Evolutionary conservation across 2,113 vertebrate genomes (phyloP).

Genomic region (Rhineura floridana): DNA sequence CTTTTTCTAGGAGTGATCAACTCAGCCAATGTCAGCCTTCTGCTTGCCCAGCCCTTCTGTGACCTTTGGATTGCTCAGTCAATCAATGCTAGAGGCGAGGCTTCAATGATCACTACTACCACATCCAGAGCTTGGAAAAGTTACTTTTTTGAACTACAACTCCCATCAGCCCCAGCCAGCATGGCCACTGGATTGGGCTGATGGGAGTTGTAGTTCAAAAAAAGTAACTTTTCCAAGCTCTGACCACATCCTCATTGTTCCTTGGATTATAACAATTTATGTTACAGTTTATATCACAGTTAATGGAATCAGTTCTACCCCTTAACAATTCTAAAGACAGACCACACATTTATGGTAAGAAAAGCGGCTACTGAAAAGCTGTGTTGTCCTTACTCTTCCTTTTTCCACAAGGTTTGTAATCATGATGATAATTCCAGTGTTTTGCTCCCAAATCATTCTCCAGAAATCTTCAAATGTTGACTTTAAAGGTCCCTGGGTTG

Average conservation of each 20-base stretch:
- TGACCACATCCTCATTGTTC: too few species aligned
- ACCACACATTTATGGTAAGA: background rate
- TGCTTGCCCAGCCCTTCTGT: background rate
- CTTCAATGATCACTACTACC: too few species aligned
- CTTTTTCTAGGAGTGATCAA: background rate
- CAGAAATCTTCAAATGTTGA: constrained; percentile 99
- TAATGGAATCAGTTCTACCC: constrained; percentile 29
- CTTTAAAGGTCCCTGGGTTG: constrained; percentile 97
- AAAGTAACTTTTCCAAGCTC: too few species aligned
- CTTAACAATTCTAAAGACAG: background rate
- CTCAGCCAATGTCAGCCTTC: background rate
- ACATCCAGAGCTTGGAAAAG: too few species aligned
- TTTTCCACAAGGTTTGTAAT: constrained; percentile 99
- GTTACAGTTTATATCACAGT: background rate
- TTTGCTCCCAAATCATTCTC: constrained; percentile 99
- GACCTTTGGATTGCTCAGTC: background rate
- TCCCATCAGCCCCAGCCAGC: too few species aligned
- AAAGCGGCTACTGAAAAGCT: constrained; percentile 37
- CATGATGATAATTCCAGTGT: constrained; percentile 96
- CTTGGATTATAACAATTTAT: background rate
- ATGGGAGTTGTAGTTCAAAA: too few species aligned
- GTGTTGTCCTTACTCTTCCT: constrained; percentile 87
- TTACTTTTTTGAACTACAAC: too few species aligned
- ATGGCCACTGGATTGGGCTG: too few species aligned
- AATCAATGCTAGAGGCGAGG: background rate